phyloP scores from a whole-genome alignment of 2,113 vertebrate genomes.

The Sminthopsis crassicaudata region DNA sequence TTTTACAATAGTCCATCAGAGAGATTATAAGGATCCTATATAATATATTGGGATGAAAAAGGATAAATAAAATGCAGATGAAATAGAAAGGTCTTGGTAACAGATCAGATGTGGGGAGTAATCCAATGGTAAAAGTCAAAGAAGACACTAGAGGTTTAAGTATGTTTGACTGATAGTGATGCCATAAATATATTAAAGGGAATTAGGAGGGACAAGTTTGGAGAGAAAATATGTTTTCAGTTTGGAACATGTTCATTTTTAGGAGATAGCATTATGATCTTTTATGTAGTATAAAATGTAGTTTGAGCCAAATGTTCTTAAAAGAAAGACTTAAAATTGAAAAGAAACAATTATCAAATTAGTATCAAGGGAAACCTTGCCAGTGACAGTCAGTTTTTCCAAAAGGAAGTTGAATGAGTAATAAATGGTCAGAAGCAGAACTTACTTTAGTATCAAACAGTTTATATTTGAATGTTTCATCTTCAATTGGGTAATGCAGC shows the following conservation, averaged over 20 bases:
- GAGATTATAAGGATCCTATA: background rate
- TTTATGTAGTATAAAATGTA: background rate
- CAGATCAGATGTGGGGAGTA: background rate
- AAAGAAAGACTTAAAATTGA: constrained; percentile 75
- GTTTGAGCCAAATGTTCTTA: constrained; percentile 69
- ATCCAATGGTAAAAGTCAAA: background rate
- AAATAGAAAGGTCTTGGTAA: background rate
- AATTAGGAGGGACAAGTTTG: constrained; percentile 33
- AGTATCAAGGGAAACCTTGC: constrained; percentile 75
- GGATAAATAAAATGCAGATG: background rate
- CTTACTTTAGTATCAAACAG: constrained; percentile 65
- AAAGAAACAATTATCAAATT: constrained; percentile 58
- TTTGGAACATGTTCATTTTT: background rate
- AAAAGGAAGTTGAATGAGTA: constrained; percentile 69
- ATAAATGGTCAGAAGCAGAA: constrained; percentile 73
- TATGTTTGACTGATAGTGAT: background rate
- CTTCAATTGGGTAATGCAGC: constrained; percentile 64
- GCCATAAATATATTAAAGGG: constrained; percentile 68
- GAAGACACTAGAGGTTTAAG: background rate
- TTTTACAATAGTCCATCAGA: background rate
- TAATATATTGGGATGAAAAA: background rate
- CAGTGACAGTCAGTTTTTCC: constrained; percentile 66
- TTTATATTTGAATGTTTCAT: constrained; percentile 74
- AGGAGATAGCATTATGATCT: background rate
- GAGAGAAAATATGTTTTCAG: background rate